These are phyloP conservation scores for Syrista parreyssii DNA, from an alignment of 2,888 invertebrate genomes.

Conservation along the genomic window DNA sequence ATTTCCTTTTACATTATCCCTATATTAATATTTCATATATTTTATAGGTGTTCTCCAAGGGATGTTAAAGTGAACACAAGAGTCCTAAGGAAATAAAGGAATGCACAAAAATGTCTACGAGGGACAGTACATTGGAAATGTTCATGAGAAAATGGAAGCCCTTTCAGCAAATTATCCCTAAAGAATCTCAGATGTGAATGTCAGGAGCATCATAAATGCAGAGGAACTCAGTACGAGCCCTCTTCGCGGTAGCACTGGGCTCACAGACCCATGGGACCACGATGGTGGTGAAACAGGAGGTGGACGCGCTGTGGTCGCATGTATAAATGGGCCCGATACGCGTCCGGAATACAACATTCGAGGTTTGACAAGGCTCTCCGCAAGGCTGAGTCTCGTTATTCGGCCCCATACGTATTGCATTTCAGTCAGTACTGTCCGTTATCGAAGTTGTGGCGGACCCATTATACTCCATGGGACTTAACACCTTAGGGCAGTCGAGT, in stretches of 20 bases:
- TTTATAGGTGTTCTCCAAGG: not conserved
- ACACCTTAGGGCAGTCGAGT: not conserved
- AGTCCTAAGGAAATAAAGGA: not conserved
- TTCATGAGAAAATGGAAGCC: not conserved
- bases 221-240: not conserved
- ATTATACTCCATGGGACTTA: not conserved
- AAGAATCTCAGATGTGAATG: not conserved
- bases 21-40: not conserved
- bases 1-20: not conserved
- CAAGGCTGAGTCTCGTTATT: slow-evolving; percentile 40
- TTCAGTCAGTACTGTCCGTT: slow-evolving; percentile 16
- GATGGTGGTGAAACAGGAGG: not conserved
- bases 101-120: not conserved
- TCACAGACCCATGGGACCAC: not conserved
- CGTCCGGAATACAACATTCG: slow-evolving; percentile 65
- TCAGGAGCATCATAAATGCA: not conserved
- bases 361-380: slow-evolving; percentile 50
- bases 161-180: not conserved
- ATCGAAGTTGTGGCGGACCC: not conserved
- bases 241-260: not conserved
- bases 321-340: slow-evolving; percentile 65
- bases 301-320: slow-evolving; percentile 40
- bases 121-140: not conserved
- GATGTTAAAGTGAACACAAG: not conserved
- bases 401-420: slow-evolving; percentile 9